Conservation (phyloP, 2,797 vertebrate species). For the Neopelma chrysocephalum region DNA sequence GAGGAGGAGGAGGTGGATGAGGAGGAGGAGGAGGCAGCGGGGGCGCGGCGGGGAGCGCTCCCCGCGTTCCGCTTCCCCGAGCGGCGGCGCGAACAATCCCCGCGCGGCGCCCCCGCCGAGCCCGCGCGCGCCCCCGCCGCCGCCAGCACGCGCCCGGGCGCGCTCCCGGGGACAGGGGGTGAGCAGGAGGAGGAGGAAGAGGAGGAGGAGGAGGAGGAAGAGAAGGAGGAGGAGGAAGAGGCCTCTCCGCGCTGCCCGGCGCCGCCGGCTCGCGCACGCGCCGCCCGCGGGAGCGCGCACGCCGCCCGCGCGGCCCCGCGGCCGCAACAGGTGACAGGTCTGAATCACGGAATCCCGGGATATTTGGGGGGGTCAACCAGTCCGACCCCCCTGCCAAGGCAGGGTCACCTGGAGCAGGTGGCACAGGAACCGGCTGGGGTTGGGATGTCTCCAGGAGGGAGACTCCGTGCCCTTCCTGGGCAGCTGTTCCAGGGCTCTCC, state of each 20-base stretch:
- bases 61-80: not conserved
- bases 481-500: not conserved
- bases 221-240: not conserved
- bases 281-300: not conserved
- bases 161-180: not conserved
- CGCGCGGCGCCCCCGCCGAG: not conserved
- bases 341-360: not conserved
- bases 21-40: not conserved
- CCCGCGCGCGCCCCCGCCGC: not conserved
- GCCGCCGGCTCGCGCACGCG: conserved; percentile 28
- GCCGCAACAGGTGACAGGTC: not conserved
- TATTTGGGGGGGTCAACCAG: not conserved
- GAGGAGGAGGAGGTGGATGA: not conserved
- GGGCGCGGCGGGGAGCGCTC: not conserved
- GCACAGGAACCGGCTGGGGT: not conserved
- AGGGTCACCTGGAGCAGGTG: not conserved
- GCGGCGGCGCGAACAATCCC: conserved; percentile 10
- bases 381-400: not conserved
- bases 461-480: not conserved
- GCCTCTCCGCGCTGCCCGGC: not conserved
- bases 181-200: not conserved
- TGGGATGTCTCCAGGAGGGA: not conserved
- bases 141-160: conserved; percentile 8
- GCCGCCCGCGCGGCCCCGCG: not conserved
- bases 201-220: not conserved